These are phyloP conservation scores for Nomada fucata DNA, from an alignment of 2,888 invertebrate species.

Conservation along the genomic window DNA sequence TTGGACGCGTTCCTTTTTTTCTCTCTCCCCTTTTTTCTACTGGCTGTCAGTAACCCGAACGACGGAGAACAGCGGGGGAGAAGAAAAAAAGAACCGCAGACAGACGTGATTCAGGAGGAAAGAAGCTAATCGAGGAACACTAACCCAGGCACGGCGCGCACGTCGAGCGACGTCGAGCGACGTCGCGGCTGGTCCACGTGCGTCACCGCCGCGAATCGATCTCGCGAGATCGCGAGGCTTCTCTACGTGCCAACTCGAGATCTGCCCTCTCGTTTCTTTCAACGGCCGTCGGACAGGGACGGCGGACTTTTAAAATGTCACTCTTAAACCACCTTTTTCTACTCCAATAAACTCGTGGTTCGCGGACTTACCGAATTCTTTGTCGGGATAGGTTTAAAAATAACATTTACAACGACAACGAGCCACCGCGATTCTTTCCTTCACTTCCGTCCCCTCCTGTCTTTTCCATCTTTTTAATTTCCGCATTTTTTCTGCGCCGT, in stretches of 20 bases:
- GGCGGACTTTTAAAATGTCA: too few relatives aligned
- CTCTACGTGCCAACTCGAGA: neutral
- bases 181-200: conserved; percentile 1
- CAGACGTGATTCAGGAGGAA: conserved; percentile 17
- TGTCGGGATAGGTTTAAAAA: too few relatives aligned
- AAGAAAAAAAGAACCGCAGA: neutral
- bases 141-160: neutral
- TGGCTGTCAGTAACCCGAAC: conserved; percentile 8
- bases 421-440: too few relatives aligned
- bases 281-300: too few relatives aligned
- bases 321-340: too few relatives aligned
- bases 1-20: conserved; percentile 7
- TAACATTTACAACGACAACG: too few relatives aligned
- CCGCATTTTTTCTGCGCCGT: too few relatives aligned
- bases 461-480: too few relatives aligned
- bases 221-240: conserved; percentile 35
- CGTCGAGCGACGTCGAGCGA: neutral
- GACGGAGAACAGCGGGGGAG: neutral
- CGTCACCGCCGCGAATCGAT: conserved; percentile 43
- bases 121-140: conserved; percentile 47
- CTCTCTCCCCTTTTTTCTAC: neutral
- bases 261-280: neutral
- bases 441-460: too few relatives aligned
- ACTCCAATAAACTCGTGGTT: too few relatives aligned
- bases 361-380: too few relatives aligned